Conservation (phyloP, 2,113 vertebrate species). For the Meriones unguiculatus region DNA sequence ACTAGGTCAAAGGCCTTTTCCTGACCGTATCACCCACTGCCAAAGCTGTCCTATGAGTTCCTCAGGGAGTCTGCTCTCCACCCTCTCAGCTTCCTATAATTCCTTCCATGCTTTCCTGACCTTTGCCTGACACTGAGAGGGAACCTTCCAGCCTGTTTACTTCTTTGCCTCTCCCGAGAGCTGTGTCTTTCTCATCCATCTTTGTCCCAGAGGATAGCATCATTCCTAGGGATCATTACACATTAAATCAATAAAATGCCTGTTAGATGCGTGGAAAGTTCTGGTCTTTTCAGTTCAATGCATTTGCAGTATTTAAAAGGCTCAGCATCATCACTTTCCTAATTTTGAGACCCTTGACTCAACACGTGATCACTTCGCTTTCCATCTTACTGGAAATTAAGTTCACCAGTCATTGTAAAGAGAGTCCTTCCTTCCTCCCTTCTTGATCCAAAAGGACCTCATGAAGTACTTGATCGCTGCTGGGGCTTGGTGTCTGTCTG, state of each 20-base stretch:
- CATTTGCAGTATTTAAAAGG: background rate
- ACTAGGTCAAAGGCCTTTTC: background rate
- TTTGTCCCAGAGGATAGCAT: background rate
- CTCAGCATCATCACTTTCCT: background rate
- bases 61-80: background rate
- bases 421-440: background rate
- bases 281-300: background rate
- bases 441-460: background rate
- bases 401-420: background rate
- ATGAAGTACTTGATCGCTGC: background rate
- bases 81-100: background rate
- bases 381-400: background rate
- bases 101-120: background rate
- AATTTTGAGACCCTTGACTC: background rate
- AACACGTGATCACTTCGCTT: background rate
- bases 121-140: background rate
- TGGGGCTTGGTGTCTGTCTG: background rate
- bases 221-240: background rate
- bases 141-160: background rate
- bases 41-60: background rate
- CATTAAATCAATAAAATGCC: conserved; percentile 8
- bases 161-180: background rate
- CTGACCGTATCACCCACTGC: background rate
- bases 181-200: background rate
- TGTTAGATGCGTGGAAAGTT: background rate